A percentile compares a stretch with the other conserved stretches of the same genome.
Conservation (phyloP, 2,113 vertebrate species). For the Panthera leo region DNA sequence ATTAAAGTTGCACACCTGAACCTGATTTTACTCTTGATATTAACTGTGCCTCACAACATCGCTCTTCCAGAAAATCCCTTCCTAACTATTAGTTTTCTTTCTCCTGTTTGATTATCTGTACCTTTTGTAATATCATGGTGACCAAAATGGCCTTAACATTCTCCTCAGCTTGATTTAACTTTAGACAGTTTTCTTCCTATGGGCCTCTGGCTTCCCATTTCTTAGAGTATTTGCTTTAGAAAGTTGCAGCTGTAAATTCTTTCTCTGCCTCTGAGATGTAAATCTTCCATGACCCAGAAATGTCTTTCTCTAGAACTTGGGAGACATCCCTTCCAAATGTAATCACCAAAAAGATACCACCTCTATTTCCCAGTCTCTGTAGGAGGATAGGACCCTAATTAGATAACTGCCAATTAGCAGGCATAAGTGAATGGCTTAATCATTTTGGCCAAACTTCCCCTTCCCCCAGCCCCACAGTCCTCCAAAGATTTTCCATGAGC, state of each 20-base stretch:
- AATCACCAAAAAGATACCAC: neutral
- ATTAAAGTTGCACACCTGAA: neutral
- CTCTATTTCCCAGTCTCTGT: neutral
- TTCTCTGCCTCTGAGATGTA: neutral
- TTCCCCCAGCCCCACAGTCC: neutral
- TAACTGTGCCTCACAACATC: neutral
- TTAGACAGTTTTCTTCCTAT: neutral
- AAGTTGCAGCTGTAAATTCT: neutral
- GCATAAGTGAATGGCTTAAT: neutral
- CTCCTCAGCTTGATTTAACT: neutral
- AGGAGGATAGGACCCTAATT: neutral
- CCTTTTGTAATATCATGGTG: neutral
- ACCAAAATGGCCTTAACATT: neutral
- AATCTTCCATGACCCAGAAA: neutral
- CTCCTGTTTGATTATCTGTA: neutral
- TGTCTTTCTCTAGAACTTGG: neutral
- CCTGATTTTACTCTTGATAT: neutral
- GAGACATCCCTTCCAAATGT: neutral
- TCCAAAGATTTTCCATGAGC: neutral
- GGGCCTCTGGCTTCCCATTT: neutral
- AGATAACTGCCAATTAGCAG: neutral
- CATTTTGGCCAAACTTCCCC: neutral
- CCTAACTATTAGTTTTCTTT: neutral
- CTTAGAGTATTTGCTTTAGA: neutral
- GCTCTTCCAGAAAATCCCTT: neutral